phyloP scores from a whole-genome alignment of 2,797 vertebrate species.

The Sebastes oblongus region DNA sequence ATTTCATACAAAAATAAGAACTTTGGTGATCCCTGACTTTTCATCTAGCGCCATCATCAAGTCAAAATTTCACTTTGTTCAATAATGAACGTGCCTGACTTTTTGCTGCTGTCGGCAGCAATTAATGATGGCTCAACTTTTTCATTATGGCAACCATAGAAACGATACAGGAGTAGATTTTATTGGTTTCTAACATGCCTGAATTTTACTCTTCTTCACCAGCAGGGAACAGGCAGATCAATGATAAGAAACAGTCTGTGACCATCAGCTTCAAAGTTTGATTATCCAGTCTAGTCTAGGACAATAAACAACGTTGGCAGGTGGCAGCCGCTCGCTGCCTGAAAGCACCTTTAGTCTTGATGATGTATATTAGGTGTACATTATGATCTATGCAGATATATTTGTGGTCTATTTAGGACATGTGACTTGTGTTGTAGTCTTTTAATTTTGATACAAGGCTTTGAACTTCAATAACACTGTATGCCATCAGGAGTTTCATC shows the following conservation, averaged over 20 bases:
- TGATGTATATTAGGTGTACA: neutral
- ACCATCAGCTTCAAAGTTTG: neutral
- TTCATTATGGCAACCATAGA: neutral
- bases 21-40: too few relatives aligned
- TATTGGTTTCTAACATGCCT: neutral
- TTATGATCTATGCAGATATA: neutral
- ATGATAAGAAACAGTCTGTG: neutral
- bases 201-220: neutral
- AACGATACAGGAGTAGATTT: neutral
- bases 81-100: neutral
- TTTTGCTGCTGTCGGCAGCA: neutral
- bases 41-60: too few relatives aligned
- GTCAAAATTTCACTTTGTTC: neutral
- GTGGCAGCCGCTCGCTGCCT: neutral
- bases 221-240: neutral
- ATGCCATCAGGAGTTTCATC: neutral
- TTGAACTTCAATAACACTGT: neutral
- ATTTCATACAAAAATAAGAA: too few relatives aligned
- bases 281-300: too few relatives aligned
- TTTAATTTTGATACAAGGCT: neutral
- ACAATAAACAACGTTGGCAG: too few relatives aligned
- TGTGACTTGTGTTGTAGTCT: neutral
- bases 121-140: neutral
- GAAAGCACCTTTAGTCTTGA: neutral
- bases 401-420: neutral